Evolutionary conservation across 2,797 vertebrate genomes (phyloP), one percentile per base, ranked within the genome.

Genomic region (Gouania willdenowi): DNA sequence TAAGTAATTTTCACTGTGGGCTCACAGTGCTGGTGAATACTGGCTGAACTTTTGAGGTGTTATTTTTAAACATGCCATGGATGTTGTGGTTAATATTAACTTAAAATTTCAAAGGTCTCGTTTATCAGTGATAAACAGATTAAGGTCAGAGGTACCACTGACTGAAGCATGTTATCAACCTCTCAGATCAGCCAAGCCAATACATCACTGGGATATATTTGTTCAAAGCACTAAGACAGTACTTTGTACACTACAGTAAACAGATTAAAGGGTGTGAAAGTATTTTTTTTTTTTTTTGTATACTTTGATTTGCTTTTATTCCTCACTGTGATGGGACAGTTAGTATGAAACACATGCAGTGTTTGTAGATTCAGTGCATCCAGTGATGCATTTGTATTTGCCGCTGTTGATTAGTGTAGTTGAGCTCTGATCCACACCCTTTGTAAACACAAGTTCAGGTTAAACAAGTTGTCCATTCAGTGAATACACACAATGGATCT

Each of bases 91-190:
- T 41, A 54, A 39, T 43, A 57, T 75, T 51, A 75, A 53, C 56
- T 45, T 27, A 3, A 34, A 49, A 68, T 48, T 54, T 67, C 70
- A 81, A 81, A 78, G 70, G 58, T 78, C 63, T 37, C 9, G 2
- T 52, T 58, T 53, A 74, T 75, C 33, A 26, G 30, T 20, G 33
- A 28, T 45, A 13, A 27, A 8, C 23, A 24, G 25, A 77, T 67
- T 44, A 42, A 38, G 54, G 33, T 54, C 42, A 69, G 62, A 65
- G 54, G 47, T 59, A 34, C 50, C 17, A 30, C 8, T 56, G n/a
- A n/a, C n/a, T 16, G 31, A 38, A 50, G 41, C 4, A 4, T 9
- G 5, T 8, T 30, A 73, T 56, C 38, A 49, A 2, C 2, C 6
- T 39, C 9, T 25, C 9, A 5, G 1, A 54, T 55, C 24, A 24